A percentile compares a stretch with the other conserved stretches of the same genome.
These are phyloP conservation scores for Eulemur rubriventer DNA, from an alignment of 2,797 vertebrate species.

Conservation along the genomic window DNA sequence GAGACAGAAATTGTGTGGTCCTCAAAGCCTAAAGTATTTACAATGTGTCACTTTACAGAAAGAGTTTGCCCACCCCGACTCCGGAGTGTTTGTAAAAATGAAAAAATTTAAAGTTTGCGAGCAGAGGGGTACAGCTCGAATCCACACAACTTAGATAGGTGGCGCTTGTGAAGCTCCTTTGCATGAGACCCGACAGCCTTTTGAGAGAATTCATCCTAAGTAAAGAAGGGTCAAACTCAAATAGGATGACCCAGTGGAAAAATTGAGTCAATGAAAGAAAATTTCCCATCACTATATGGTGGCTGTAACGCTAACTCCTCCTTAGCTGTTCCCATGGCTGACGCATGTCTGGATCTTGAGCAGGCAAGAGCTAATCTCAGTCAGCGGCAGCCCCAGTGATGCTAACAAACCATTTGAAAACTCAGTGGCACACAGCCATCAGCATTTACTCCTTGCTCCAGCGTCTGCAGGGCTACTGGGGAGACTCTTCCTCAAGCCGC, in stretches of 20 bases:
- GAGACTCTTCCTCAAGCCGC: background rate
- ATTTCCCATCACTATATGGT: background rate
- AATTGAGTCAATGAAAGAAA: background rate
- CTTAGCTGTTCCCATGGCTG: background rate
- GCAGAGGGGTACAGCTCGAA: background rate
- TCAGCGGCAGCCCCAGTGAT: background rate
- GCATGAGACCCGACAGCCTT: background rate
- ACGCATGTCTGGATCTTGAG: background rate
- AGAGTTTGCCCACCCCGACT: background rate
- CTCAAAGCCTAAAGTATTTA: background rate
- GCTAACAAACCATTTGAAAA: background rate
- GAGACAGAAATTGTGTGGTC: rapidly evolving
- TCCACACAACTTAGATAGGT: background rate
- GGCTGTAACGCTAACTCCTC: background rate
- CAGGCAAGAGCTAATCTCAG: background rate
- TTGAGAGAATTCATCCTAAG: conserved; percentile 19
- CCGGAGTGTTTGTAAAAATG: background rate
- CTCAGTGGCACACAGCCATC: background rate
- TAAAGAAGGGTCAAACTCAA: background rate
- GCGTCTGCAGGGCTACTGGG: background rate
- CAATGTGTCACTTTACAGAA: background rate
- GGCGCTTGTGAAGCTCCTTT: background rate
- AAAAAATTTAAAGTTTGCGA: conserved; percentile 17
- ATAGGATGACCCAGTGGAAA: background rate
- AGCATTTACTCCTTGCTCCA: background rate